Evolutionary conservation across 2,888 invertebrate genomes (phyloP).

Genomic region (Lobophora halterata): DNA sequence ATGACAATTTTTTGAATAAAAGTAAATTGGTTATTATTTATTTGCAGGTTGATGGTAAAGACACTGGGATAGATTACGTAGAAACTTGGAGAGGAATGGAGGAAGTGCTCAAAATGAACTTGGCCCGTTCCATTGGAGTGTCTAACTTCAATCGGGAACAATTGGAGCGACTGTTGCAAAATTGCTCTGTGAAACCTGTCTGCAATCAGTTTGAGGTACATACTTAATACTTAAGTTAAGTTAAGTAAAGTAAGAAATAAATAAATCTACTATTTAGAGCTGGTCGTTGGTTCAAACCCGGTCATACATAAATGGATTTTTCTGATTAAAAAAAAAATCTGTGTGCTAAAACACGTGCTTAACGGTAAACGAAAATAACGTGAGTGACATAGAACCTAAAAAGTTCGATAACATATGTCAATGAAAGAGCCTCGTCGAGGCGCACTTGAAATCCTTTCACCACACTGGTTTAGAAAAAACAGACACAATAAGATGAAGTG

Average conservation of each 20-base stretch:
- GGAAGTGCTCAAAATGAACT: conserved; percentile 82
- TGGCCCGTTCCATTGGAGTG: conserved; percentile 87
- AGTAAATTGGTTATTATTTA: neutral
- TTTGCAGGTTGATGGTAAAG: conserved; percentile 55
- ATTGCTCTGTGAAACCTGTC: conserved; percentile 81
- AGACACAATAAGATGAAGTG: no score
- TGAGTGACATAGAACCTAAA: no score
- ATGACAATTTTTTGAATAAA: no score
- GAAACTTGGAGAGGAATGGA: conserved; percentile 91
- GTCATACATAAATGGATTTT: no score
- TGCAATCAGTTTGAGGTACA: conserved; percentile 81
- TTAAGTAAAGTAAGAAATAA: neutral
- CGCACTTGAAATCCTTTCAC: no score
- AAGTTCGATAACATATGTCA: no score
- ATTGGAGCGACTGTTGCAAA: conserved; percentile 80
- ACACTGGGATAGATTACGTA: conserved; percentile 83
- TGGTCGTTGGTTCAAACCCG: no score
- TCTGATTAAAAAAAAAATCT: no score
- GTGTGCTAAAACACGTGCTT: no score
- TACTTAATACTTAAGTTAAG: conserved; percentile 5
- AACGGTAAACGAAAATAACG: no score
- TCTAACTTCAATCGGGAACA: conserved; percentile 91
- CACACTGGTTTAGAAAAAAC: no score
- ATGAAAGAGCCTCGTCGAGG: no score
- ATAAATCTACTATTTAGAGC: conserved; percentile 3